Percentiles rank a stretch among this genome's conserved stretches.
These are phyloP conservation scores for Budorcas taxicolor DNA, from an alignment of 2,113 vertebrate species.

Conservation along the genomic window DNA sequence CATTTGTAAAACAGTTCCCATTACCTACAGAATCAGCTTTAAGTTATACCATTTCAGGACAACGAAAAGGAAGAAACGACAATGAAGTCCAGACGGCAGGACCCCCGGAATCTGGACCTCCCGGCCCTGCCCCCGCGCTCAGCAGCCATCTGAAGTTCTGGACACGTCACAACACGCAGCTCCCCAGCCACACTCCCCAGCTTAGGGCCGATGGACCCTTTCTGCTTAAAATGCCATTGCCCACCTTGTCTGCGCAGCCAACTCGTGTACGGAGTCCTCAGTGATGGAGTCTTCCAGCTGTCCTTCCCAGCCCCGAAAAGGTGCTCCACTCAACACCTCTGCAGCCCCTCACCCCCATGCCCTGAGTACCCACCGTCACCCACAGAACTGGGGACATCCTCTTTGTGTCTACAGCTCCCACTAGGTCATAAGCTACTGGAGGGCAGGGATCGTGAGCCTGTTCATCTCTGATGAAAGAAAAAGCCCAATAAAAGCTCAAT, in stretches of 20 bases:
- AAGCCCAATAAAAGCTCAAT: background rate
- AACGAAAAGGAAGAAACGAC: background rate
- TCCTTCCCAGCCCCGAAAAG: background rate
- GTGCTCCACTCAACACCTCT: background rate
- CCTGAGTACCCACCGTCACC: background rate
- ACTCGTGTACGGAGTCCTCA: background rate
- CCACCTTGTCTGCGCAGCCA: background rate
- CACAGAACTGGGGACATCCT: background rate
- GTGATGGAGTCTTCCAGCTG: background rate
- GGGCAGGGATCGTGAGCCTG: background rate
- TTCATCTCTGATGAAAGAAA: background rate
- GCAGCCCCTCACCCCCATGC: fast-evolving
- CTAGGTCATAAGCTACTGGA: background rate
- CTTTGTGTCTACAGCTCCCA: background rate
- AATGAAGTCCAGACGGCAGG: background rate
- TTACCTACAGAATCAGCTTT: background rate
- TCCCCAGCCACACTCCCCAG: background rate
- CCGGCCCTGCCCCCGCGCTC: background rate
- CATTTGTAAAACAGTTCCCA: background rate
- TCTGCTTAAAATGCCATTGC: background rate
- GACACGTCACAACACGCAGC: background rate
- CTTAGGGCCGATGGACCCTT: background rate
- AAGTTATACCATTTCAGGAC: background rate
- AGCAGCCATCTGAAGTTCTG: background rate
- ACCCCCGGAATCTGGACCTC: background rate